phyloP scores from a whole-genome alignment of 2,113 vertebrate genomes.

The Condylura cristata region DNA sequence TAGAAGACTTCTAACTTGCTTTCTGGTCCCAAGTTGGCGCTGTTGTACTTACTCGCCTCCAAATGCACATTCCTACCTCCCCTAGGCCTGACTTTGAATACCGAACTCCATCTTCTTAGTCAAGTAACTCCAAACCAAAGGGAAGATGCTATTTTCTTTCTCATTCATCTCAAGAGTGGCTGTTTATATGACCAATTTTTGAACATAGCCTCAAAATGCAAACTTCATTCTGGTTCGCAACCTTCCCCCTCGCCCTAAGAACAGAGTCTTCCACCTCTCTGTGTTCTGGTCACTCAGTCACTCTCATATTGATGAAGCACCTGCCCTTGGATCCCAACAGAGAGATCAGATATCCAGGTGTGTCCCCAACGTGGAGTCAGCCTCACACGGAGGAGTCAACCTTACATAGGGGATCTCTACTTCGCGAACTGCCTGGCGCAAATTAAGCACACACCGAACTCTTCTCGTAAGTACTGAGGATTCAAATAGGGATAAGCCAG shows the following conservation, averaged over 20 bases:
- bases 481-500: not conserved
- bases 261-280: not conserved
- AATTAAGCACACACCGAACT: not conserved
- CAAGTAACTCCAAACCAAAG: not conserved
- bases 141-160: not conserved
- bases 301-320: slow-evolving; percentile 38
- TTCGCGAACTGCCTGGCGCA: no score
- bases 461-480: not conserved
- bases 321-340: no score
- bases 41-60: not conserved
- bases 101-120: not conserved
- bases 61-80: not conserved
- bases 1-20: no score
- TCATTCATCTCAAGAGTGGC: not conserved
- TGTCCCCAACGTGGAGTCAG: not conserved
- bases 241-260: not conserved
- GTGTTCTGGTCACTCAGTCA: not conserved
- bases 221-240: not conserved
- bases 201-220: not conserved
- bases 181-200: not conserved
- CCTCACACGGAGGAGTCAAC: not conserved
- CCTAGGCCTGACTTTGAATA: not conserved
- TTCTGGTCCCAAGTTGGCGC: not conserved
- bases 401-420: no score
- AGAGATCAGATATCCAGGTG: not conserved